These are phyloP conservation scores for Dufourea novaeangliae DNA, from an alignment of 1,140 invertebrate species.

Conservation along the genomic window DNA sequence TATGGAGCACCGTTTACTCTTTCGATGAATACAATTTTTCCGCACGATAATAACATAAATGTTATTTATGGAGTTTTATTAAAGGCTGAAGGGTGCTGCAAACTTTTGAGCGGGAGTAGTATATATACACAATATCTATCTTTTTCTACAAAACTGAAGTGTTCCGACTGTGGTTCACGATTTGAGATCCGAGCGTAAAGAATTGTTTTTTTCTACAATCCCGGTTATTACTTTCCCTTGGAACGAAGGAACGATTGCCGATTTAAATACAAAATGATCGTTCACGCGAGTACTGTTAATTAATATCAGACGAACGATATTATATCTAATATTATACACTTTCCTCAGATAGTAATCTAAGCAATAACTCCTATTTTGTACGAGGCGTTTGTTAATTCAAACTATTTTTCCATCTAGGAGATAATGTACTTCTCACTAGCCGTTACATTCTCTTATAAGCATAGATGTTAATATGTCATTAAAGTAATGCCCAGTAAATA, in stretches of 20 bases:
- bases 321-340: slow-evolving; percentile 44
- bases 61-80: too few species aligned
- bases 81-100: too few species aligned
- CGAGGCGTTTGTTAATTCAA: slow-evolving; percentile 39
- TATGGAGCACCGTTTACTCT: too few species aligned
- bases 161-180: background rate
- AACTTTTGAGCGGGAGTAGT: background rate
- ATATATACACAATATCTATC: background rate
- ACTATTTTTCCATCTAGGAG: slow-evolving; percentile 45
- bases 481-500: slow-evolving; percentile 24
- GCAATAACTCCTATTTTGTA: slow-evolving; percentile 61
- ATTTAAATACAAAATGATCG: background rate
- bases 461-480: slow-evolving; percentile 38
- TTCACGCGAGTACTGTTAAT: slow-evolving; percentile 17
- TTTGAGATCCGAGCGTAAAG: slow-evolving; percentile 9
- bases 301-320: slow-evolving; percentile 29
- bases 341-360: slow-evolving; percentile 48
- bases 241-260: background rate
- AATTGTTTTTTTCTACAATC: slow-evolving; percentile 26
- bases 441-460: slow-evolving; percentile 27
- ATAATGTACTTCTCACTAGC: slow-evolving; percentile 44
- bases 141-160: background rate
- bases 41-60: too few species aligned
- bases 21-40: too few species aligned
- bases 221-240: background rate